Conservation (phyloP, 2,797 vertebrate genomes). For the Enteromius anoplus region DNA sequence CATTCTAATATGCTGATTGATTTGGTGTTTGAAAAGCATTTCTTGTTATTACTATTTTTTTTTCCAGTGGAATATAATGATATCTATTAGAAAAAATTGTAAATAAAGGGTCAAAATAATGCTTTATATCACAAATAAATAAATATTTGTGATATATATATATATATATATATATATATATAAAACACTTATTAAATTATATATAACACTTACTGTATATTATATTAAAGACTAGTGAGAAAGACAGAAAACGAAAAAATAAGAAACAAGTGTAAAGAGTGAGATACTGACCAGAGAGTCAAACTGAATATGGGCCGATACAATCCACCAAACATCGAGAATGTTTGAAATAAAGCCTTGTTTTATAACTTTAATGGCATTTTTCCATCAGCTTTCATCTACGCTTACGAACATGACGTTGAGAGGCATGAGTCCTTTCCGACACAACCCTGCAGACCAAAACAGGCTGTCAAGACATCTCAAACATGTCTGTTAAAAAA, state of each 20-base stretch:
- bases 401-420: slow-evolving; percentile 13
- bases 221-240: background rate
- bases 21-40: background rate
- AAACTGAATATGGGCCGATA: background rate
- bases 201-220: too few relatives aligned
- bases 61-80: background rate
- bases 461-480: slow-evolving; percentile 22
- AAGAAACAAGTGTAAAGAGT: background rate
- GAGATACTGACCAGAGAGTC: background rate
- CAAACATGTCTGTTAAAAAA: slow-evolving; percentile 42
- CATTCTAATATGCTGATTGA: background rate
- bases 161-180: too few relatives aligned
- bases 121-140: background rate
- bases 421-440: slow-evolving; percentile 22
- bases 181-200: too few relatives aligned
- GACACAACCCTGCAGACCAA: slow-evolving; percentile 13
- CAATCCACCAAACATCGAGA: background rate
- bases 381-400: slow-evolving; percentile 3
- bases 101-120: background rate
- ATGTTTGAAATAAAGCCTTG: slow-evolving; percentile 6
- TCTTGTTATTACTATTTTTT: background rate
- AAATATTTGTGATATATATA: too few relatives aligned
- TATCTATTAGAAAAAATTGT: background rate
- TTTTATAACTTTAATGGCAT: background rate
- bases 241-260: background rate